Conservation (phyloP, 2,888 invertebrate genomes). For the Eupithecia pulchellata region DNA sequence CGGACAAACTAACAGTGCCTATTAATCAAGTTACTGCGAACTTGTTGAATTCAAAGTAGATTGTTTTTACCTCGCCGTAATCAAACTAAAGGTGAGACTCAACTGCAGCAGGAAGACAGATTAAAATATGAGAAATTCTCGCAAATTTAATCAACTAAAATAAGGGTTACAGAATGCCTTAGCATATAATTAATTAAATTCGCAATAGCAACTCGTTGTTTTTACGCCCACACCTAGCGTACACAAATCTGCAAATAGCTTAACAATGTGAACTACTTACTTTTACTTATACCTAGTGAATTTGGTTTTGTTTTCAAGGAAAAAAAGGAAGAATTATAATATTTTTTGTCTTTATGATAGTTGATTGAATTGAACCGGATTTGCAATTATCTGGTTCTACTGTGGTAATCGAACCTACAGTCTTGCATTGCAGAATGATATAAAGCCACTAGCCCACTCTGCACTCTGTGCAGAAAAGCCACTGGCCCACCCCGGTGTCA, state of each 20-base stretch:
- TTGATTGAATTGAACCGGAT: too few relatives aligned
- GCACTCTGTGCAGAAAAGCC: too few relatives aligned
- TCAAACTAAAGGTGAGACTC: slow-evolving; percentile 60
- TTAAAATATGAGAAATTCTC: not conserved
- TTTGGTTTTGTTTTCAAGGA: not conserved
- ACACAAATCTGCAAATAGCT: too few relatives aligned
- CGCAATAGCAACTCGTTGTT: too few relatives aligned
- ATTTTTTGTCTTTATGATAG: too few relatives aligned
- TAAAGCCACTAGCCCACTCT: too few relatives aligned
- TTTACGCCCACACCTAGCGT: too few relatives aligned
- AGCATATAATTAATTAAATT: too few relatives aligned
- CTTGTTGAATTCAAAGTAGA: slow-evolving; percentile 63
- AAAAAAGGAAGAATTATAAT: not conserved
- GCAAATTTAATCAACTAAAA: not conserved
- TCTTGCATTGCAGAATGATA: not conserved
- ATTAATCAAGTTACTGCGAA: slow-evolving; percentile 74
- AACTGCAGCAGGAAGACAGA: not conserved
- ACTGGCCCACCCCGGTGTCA: too few relatives aligned
- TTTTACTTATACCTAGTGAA: not conserved
- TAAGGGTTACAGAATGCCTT: not conserved
- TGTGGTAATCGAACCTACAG: not conserved
- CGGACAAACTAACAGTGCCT: slow-evolving; percentile 55
- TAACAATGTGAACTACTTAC: too few relatives aligned
- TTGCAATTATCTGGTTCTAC: not conserved
- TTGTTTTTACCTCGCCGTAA: slow-evolving; percentile 74